Base-by-base conservation (phyloP, 2,797 vertebrate species). In the Spondyliosoma cantharus region DNA sequence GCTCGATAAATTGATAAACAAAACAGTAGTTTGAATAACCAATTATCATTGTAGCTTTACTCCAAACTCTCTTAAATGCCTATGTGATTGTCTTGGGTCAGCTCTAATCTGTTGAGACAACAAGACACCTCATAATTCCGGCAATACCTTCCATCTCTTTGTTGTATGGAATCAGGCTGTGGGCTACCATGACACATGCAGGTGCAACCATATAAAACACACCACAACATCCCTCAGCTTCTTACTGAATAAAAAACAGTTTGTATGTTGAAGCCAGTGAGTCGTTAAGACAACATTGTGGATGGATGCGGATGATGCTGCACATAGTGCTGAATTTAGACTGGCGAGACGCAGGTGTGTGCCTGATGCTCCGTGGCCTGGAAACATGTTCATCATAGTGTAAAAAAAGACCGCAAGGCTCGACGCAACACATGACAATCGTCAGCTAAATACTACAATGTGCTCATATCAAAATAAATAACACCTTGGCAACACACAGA, bases 351-450 rank as follows among this genome's bases (percentile, higher is more conserved):
- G 49, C 87, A 90, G 90, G 85, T 91, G 87, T 56, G 4, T 0
- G 14, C 61, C 70, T 84, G 86, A 90, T 82, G 90, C 78, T 88
- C 80, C 57, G 86, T 81, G 87, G 80, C 83, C 81, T 83, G 77
- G 84, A 90, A 86, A 19, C 48, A 20, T 20, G 62, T 43, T 82
- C 74, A 65, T 71, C 42, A 64, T 1, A 7, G 69, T 8, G 68
- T 52, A 67, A 70, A 66, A 50, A 3, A 46, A 43, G 60, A 67
- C 50, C 1, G 12, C 78, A 45, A 72, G 49, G 73, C 63, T 54
- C 13, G 9, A 57, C 59, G 14, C 14, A 15, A 59, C 11, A 29
- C 56, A 67, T 37, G 65, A 48, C 29, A 46, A 48, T 69, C 60
- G 64, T 45, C 63, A 81, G 60, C 76, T 12, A n/a, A 72, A 17